These are phyloP conservation scores for Crotalus viridis DNA, from an alignment of 2,113 vertebrate genomes.

Conservation along the genomic window DNA sequence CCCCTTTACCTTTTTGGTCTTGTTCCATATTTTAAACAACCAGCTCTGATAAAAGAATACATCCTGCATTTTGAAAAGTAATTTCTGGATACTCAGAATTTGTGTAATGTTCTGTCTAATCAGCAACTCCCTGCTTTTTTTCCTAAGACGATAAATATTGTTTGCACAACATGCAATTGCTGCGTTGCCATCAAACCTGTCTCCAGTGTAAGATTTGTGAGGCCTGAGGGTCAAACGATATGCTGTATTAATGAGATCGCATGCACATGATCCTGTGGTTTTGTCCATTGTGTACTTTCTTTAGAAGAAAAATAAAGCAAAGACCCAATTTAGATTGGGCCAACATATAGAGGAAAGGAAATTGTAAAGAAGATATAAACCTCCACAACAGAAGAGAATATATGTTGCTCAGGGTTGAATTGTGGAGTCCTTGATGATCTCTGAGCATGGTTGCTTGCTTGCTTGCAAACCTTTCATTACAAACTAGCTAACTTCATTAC, in stretches of 20 bases:
- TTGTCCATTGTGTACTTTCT: neutral
- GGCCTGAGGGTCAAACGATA: neutral
- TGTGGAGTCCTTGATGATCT: neutral
- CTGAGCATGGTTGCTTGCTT: neutral
- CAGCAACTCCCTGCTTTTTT: conserved; percentile 52
- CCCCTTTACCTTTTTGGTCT: neutral
- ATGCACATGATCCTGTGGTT: neutral
- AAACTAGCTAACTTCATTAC: neutral
- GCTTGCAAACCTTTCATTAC: neutral
- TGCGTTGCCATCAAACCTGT: neutral
- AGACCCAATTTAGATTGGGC: neutral
- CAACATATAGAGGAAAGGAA: neutral
- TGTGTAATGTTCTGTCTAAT: conserved; percentile 51
- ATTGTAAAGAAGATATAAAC: neutral
- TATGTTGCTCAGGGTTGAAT: neutral
- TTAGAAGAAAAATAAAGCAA: neutral
- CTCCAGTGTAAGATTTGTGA: conserved; percentile 8
- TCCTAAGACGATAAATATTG: conserved; percentile 17
- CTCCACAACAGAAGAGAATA: neutral
- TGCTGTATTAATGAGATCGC: neutral
- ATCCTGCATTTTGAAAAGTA: conserved; percentile 21
- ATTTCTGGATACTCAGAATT: neutral
- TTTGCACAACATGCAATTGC: neutral
- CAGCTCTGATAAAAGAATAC: conserved; percentile 29
- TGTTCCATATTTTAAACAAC: conserved; percentile 6